These are phyloP conservation scores for Meloidogyne hapla DNA, from an alignment of 1,140 invertebrate genomes.

Conservation along the genomic window DNA sequence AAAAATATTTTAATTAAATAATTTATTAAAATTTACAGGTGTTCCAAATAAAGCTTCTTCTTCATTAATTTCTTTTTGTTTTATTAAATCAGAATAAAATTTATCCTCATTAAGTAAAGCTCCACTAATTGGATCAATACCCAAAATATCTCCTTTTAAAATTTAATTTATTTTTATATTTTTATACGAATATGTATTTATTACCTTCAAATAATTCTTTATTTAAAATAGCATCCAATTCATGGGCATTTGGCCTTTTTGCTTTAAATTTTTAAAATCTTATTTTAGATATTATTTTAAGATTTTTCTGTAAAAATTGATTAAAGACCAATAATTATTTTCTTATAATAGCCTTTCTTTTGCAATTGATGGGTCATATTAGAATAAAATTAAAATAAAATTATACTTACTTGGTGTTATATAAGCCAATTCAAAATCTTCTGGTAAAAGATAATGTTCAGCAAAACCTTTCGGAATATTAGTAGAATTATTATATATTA, in stretches of 20 bases:
- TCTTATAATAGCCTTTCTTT: no score
- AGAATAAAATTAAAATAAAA: not conserved
- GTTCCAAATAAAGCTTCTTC: not conserved
- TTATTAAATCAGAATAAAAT: not conserved
- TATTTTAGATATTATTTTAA: no score
- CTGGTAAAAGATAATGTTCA: slow-evolving; percentile 54
- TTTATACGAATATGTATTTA: slow-evolving; percentile 26
- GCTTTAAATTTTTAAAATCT: no score
- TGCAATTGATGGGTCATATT: no score
- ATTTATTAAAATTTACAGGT: not conserved
- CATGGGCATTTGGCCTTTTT: slow-evolving; percentile 47
- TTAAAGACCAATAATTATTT: no score
- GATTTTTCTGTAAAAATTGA: no score
- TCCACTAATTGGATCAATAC: slow-evolving; percentile 6
- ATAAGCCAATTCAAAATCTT: slow-evolving; percentile 61
- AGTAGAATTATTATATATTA: no score
- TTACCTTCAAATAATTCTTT: slow-evolving; percentile 54
- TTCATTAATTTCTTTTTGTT: slow-evolving; percentile 20
- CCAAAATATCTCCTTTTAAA: not conserved
- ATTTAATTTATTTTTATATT: not conserved
- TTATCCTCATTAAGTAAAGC: not conserved
- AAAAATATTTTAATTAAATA: slow-evolving; percentile 20
- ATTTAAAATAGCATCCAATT: slow-evolving; percentile 62
- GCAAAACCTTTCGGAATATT: slow-evolving; percentile 33
- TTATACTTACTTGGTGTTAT: slow-evolving; percentile 45